These are phyloP conservation scores for Thomomys bottae DNA, from an alignment of 2,113 vertebrate genomes.

Conservation along the genomic window DNA sequence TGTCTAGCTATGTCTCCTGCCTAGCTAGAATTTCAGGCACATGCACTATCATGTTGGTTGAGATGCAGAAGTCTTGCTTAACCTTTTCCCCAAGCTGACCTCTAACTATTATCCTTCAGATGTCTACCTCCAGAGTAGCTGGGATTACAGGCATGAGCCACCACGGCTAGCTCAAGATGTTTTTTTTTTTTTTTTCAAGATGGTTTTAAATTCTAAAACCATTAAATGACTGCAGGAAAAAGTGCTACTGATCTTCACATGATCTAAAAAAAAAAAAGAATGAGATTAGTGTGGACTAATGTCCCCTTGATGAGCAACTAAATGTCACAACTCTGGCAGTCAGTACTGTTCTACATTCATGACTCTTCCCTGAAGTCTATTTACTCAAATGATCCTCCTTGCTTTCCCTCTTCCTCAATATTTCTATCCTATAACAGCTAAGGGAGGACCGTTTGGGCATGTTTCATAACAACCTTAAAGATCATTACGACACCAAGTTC, in stretches of 20 bases:
- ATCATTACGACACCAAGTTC: not conserved
- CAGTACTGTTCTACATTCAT: not conserved
- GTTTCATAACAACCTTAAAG: not conserved
- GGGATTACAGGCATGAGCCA: no score
- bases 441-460: not conserved
- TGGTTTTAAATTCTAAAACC: conserved; percentile 26
- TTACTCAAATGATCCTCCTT: not conserved
- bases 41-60: no score
- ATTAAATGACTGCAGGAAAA: conserved; percentile 16
- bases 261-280: not conserved
- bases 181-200: no score
- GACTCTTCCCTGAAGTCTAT: not conserved
- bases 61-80: no score
- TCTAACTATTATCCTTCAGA: no score
- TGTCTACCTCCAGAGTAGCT: no score
- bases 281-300: not conserved
- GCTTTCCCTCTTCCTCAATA: not conserved
- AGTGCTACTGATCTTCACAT: not conserved
- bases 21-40: no score
- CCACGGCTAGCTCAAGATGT: not conserved
- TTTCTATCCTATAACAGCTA: conserved; percentile 19
- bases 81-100: no score
- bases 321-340: not conserved
- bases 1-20: no score
- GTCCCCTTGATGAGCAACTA: not conserved